phyloP scores from a whole-genome alignment of 2,113 vertebrate genomes.

The Hyperopisus bebe region DNA sequence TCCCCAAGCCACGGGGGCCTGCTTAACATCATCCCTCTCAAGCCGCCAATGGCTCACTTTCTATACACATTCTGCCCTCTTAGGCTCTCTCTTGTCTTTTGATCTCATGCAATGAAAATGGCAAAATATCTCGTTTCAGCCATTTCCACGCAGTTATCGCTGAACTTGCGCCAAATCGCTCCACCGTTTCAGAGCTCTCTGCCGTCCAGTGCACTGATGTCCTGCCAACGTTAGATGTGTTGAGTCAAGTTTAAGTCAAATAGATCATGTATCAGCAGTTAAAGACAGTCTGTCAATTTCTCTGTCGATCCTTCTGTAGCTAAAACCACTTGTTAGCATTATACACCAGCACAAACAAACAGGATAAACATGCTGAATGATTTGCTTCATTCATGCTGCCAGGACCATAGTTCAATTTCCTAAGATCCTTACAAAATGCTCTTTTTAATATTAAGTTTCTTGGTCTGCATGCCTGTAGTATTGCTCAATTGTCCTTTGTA shows the following conservation, averaged over 20 bases:
- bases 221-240: slow-evolving; percentile 40
- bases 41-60: background rate
- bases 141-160: slow-evolving; percentile 32
- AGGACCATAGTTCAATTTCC: slow-evolving; percentile 21
- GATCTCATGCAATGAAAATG: slow-evolving; percentile 30
- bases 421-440: slow-evolving; percentile 24
- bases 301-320: slow-evolving; percentile 23
- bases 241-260: slow-evolving; percentile 34
- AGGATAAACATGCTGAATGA: slow-evolving; percentile 40
- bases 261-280: slow-evolving; percentile 41
- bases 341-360: slow-evolving; percentile 39
- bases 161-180: slow-evolving; percentile 30
- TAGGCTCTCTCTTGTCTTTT: slow-evolving; percentile 30
- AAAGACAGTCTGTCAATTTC: slow-evolving; percentile 28
- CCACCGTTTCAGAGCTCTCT: background rate
- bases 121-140: slow-evolving; percentile 41
- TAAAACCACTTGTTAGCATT: slow-evolving; percentile 32
- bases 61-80: background rate
- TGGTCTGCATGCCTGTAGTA: slow-evolving; percentile 34
- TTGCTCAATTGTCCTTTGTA: slow-evolving; percentile 29
- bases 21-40: background rate
- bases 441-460: slow-evolving; percentile 39
- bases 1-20: background rate
- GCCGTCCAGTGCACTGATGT: slow-evolving; percentile 40
- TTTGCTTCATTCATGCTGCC: slow-evolving; percentile 29